phyloP scores from a whole-genome alignment of 2,797 vertebrate genomes.

The Argya squamiceps region DNA sequence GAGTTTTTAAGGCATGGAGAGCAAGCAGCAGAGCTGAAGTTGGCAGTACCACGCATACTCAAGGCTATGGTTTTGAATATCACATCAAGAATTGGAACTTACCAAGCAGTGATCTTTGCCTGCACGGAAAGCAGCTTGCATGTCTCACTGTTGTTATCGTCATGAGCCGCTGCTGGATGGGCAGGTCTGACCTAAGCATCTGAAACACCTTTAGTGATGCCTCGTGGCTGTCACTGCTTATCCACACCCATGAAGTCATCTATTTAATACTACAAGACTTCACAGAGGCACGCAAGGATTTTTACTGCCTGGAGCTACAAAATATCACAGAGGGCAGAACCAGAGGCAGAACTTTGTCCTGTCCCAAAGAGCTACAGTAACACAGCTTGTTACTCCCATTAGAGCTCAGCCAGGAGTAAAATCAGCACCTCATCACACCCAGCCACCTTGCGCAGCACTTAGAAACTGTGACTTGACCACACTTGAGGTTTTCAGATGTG shows the following conservation, averaged over 20 bases:
- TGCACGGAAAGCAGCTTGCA: neutral
- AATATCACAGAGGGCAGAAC: neutral
- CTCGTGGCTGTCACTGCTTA: neutral
- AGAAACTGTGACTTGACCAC: neutral
- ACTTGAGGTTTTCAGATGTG: neutral
- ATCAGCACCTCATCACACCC: neutral
- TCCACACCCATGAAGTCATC: neutral
- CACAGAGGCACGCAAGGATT: neutral
- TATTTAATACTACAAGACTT: neutral
- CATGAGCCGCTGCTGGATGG: fast-evolving
- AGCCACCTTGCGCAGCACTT: neutral
- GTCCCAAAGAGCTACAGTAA: neutral
- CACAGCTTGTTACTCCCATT: neutral
- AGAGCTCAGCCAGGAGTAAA: neutral
- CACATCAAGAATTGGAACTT: neutral
- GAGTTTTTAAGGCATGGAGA: fast-evolving
- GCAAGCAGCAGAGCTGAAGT: neutral
- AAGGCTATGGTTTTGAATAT: neutral
- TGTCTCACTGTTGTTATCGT: neutral
- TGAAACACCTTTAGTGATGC: neutral
- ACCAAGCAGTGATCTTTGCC: neutral
- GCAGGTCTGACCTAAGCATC: neutral
- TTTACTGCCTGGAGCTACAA: neutral
- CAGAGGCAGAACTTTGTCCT: neutral
- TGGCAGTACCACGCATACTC: fast-evolving